Evolutionary conservation across 2,797 vertebrate genomes (phyloP), one percentile per base, ranked within the genome.

Genomic region (Pipistrellus nathusii): DNA sequence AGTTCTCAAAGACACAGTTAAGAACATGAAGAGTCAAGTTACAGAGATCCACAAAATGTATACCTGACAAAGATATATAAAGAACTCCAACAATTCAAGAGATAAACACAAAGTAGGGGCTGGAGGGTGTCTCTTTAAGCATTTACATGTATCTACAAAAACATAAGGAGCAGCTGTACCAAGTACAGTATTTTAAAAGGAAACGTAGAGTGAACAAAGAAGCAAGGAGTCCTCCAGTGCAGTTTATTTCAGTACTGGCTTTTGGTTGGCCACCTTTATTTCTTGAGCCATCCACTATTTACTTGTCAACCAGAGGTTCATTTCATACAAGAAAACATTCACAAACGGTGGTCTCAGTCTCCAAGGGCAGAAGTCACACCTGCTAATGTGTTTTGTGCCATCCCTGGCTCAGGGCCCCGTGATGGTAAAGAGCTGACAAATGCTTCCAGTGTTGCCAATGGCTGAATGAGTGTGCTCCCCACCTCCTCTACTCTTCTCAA

Each of bases 281-380:
- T 71, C 64, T 53, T 30, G n/a, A 38, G 32, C 21, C 48, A 82
- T 64, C 13, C 46, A 44, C 48, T 41, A 48, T 78, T 91, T 13
- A 82, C 80, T 80, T 91, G 76, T 75, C 83, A 44, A 48, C 48
- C 77, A 51, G 83, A 94, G 86, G 86, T 91, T 93, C 92, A 94
- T 94, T 94, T 92, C 85, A 95, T 77, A 93, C 77, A 84, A 88
- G 85, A 93, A 92, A 55, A 76, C 44, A 17, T 86, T 95, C 91
- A 69, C 72, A 95, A 88, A 84, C 73, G 77, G 78, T 72, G 57
- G 75, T 78, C 68, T 86, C 17, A 1, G 66, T 92, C 80, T 88
- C 93, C 53, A 81, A 86, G 59, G 85, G 66, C 88, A 81, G 53
- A 91, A 89, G 88, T 77, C 93, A 68, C 72, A 91, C 90, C 80